Percentiles rank a stretch among this genome's conserved stretches.
phyloP scores from a whole-genome alignment of 2,797 vertebrate genomes.

The Ispidina lecontei region DNA sequence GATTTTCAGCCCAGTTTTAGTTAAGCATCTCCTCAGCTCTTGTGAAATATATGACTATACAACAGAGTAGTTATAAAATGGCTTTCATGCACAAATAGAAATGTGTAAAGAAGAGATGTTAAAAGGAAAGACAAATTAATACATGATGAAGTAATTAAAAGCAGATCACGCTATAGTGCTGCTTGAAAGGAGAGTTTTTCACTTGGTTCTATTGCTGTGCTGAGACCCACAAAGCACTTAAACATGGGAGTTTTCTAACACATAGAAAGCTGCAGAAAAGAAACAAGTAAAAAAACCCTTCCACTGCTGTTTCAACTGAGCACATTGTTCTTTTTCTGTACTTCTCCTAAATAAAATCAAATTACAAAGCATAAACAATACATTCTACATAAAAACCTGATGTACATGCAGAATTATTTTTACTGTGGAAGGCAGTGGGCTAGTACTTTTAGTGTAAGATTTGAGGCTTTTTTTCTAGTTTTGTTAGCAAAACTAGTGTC shows the following conservation, averaged over 20 bases:
- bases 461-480: not conserved
- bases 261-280: not conserved
- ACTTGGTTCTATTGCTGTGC: constrained; percentile 12
- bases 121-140: constrained; percentile 19
- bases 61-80: not conserved
- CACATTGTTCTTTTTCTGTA: not conserved
- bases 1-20: not conserved
- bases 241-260: not conserved
- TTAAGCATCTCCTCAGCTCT: not conserved
- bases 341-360: not conserved
- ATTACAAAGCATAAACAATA: not conserved
- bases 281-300: not conserved
- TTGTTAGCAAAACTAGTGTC: not conserved
- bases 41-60: not conserved
- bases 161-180: not conserved
- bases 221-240: not conserved
- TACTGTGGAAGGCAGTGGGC: not conserved
- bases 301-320: not conserved
- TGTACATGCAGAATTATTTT: not conserved
- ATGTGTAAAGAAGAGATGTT: not conserved
- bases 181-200: not conserved
- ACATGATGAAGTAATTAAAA: constrained; percentile 15
- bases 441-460: not conserved
- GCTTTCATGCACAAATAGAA: not conserved
- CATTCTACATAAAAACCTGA: not conserved